These are phyloP conservation scores for Creontiades dilutus DNA, from an alignment of 2,888 invertebrate genomes.

Conservation along the genomic window DNA sequence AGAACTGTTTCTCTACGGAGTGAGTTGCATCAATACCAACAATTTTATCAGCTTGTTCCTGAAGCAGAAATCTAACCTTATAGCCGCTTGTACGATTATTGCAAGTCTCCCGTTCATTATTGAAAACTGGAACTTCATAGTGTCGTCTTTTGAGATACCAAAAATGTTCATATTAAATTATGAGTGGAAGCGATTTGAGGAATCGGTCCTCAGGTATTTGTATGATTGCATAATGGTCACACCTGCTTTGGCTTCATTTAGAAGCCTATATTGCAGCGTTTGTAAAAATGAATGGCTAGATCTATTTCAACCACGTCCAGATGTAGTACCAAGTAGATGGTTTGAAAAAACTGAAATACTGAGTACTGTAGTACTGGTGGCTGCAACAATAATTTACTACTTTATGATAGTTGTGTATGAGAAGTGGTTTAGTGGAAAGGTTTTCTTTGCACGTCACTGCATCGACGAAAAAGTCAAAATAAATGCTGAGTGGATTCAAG, in stretches of 20 bases:
- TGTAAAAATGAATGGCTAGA: not conserved
- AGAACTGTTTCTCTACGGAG: not conserved
- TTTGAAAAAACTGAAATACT: not conserved
- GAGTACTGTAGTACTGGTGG: not conserved
- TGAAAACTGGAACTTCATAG: too few relatives aligned
- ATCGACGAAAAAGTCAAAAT: not conserved
- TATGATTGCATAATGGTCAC: too few relatives aligned
- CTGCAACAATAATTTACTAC: not conserved
- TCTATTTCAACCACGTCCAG: not conserved
- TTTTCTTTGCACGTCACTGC: not conserved
- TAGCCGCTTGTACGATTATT: not conserved
- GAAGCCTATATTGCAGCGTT: not conserved
- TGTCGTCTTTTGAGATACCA: too few relatives aligned
- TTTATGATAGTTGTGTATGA: not conserved
- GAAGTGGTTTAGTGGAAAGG: not conserved
- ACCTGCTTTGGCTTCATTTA: too few relatives aligned
- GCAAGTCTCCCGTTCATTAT: not conserved
- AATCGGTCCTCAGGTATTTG: too few relatives aligned
- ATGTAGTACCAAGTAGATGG: not conserved
- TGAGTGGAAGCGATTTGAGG: too few relatives aligned
- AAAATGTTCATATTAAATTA: too few relatives aligned
- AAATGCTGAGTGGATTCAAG: not conserved
- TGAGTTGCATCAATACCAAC: not conserved
- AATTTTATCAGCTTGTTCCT: not conserved
- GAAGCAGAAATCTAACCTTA: not conserved